Percentiles rank a stretch among this genome's conserved stretches.
Conservation (phyloP, 2,113 vertebrate species). For the Bungarus multicinctus region DNA sequence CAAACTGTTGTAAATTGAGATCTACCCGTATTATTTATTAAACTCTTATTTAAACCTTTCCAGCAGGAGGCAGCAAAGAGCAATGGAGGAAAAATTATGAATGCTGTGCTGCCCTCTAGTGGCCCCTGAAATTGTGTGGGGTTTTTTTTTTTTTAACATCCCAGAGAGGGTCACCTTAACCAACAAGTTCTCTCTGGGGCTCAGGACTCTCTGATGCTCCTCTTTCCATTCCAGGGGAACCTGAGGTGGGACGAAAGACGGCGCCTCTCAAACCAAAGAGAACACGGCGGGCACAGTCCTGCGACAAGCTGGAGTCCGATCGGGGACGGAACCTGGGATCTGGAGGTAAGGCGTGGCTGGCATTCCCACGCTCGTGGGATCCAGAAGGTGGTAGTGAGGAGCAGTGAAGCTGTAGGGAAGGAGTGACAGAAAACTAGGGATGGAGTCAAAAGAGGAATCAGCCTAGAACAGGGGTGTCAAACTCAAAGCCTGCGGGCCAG, state of each 20-base stretch:
- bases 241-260: slow-evolving; percentile 44
- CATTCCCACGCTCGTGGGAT: neutral
- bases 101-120: neutral
- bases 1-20: neutral
- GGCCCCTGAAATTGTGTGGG: neutral
- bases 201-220: neutral
- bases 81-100: neutral
- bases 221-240: slow-evolving; percentile 47
- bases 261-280: slow-evolving; percentile 69
- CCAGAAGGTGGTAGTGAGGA: neutral
- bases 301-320: slow-evolving; percentile 67
- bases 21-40: neutral
- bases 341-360: neutral
- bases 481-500: too few relatives aligned
- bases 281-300: slow-evolving; percentile 67
- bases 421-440: neutral
- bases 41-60: neutral
- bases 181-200: neutral
- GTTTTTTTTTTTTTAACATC: neutral
- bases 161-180: neutral
- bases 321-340: slow-evolving; percentile 49
- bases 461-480: too few relatives aligned
- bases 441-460: neutral
- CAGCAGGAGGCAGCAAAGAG: neutral
- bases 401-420: neutral